Evolutionary conservation across 2,113 vertebrate genomes (phyloP).

Genomic region (Psilopsiagon aurifrons): DNA sequence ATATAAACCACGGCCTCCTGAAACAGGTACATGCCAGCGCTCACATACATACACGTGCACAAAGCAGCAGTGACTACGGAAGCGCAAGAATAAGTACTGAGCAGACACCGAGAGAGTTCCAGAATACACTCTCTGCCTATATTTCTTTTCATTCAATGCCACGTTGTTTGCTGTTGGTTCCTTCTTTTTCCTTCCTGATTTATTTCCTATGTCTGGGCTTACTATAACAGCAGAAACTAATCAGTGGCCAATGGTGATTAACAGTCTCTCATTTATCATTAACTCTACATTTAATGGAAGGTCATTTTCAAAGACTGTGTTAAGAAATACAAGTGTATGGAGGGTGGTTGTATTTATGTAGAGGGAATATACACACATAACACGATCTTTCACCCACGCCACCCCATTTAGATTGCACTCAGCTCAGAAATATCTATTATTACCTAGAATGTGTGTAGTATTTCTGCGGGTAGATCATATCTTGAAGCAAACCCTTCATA

Average conservation of each 20-base stretch:
- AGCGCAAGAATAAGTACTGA: not conserved
- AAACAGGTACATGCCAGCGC: not conserved
- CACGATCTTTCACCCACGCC: not conserved
- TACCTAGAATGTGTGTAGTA: slow-evolving; percentile 31
- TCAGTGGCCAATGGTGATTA: slow-evolving; percentile 45
- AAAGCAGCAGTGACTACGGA: not conserved
- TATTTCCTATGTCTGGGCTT: not conserved
- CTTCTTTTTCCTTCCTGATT: not conserved
- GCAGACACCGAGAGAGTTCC: not conserved
- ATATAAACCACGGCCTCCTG: not conserved
- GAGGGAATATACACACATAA: not conserved
- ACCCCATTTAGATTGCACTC: not conserved
- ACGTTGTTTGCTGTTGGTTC: not conserved
- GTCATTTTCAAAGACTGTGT: not conserved
- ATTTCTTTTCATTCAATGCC: slow-evolving; percentile 26
- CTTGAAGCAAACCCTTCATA: slow-evolving; percentile 47
- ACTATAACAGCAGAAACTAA: slow-evolving; percentile 46
- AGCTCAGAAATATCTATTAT: slow-evolving; percentile 29
- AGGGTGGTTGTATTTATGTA: not conserved
- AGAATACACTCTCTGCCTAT: not conserved
- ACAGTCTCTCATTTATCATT: slow-evolving; percentile 16
- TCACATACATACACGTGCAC: not conserved
- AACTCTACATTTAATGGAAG: slow-evolving; percentile 39
- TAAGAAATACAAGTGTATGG: not conserved
- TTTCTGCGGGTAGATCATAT: slow-evolving; percentile 1